Base-by-base conservation (phyloP, 2,113 vertebrate species). In the Prunella fulvescens region DNA sequence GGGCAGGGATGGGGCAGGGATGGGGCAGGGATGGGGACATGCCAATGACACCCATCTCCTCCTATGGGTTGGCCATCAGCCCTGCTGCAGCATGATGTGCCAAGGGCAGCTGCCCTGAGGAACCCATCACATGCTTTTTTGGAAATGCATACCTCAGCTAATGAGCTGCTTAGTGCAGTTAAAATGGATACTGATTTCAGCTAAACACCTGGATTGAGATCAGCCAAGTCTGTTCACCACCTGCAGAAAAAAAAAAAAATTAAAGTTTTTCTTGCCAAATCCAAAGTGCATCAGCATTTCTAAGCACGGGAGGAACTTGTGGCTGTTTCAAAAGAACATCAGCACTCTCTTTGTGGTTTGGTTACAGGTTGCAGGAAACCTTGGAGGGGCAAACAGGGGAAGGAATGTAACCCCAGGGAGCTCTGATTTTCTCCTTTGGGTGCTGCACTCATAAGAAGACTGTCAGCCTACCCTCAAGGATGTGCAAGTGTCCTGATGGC, bases 371-470 rank as follows among this genome's bases (percentile, higher is more conserved):
- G 42, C 78, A 86, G 60, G 42, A 91, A 84, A 66, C 28, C 33
- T 48, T 31, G 25, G 11, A 35, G 54, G 31, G 85, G 24, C 0
- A 0, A 56, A n/a, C 4, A 62, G 10, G 10, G 35, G 13, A 42
- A 87, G 42, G 42, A 71, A 85, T 44, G n/a, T 17, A 71, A 51
- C 31, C 19, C 19, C 3, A 1, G 33, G 23, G 47, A 87, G 18
- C 22, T 70, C 44, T 67, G 73, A 54, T 64, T 79, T 51, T 50
- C 57, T 71, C 7, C 12, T 4, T 2, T 17, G 9, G 31, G 7
- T 54, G 23, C 73, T 91, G 60, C 33, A 50, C 16, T 48, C 51
- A 33, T 20, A 74, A 86, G 11, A 82, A 80, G 28, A 26, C 40
- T 44, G 19, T 42, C 33, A 67, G 17, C n/a, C 23, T 40, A 16